phyloP scores from a whole-genome alignment of 2,113 vertebrate genomes.

The Dicerorhinus sumatrensis region DNA sequence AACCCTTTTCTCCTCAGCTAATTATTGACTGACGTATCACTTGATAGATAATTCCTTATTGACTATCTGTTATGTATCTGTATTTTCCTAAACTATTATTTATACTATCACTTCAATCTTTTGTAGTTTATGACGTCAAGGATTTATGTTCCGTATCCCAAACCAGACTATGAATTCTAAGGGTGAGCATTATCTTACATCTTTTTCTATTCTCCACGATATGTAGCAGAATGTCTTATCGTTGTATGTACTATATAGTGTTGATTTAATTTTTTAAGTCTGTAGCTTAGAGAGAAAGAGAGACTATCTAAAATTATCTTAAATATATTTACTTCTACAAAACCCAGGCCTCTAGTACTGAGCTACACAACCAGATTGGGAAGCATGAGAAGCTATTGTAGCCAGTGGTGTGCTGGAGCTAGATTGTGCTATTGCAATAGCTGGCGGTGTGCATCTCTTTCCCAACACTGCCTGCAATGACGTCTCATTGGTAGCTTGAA shows the following conservation, averaged over 20 bases:
- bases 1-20: not conserved
- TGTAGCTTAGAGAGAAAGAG: not conserved
- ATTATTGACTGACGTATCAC: not conserved
- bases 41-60: not conserved
- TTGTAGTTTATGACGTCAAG: not conserved
- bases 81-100: constrained; percentile 7
- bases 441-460: not conserved
- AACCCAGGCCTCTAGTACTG: not conserved
- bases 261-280: constrained; percentile 23
- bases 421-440: not conserved
- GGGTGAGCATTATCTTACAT: not conserved
- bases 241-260: not conserved
- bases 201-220: not conserved
- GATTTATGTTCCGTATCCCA: not conserved
- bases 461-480: not conserved
- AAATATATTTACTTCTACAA: not conserved
- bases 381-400: not conserved
- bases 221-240: not conserved
- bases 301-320: not conserved
- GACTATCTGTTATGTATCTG: not conserved
- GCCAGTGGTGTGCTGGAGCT: not conserved
- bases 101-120: not conserved
- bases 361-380: not conserved
- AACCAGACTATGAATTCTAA: constrained; percentile 24
- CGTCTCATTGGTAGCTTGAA: not conserved